Percentiles rank a stretch among this genome's conserved stretches.
These are phyloP conservation scores for Eupristina koningsbergeri DNA, from an alignment of 1,140 invertebrate species.

Conservation along the genomic window DNA sequence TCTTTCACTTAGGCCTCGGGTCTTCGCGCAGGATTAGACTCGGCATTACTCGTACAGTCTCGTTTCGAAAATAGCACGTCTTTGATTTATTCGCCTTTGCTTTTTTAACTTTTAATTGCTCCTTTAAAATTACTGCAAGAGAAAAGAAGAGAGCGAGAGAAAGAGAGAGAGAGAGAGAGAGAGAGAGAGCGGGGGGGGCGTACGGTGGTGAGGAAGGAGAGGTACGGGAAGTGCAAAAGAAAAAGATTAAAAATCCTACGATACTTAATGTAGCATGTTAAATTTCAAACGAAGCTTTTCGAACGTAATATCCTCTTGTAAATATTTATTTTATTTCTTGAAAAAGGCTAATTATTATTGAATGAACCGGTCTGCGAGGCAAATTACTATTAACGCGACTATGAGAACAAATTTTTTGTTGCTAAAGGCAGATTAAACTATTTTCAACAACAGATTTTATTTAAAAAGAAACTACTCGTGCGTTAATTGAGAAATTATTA, in stretches of 20 bases:
- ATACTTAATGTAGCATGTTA: not conserved
- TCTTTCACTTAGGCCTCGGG: constrained; percentile 30
- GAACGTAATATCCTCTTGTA: not conserved
- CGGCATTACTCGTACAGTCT: not conserved
- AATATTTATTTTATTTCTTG: constrained; percentile 14
- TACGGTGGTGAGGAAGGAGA: too few species aligned
- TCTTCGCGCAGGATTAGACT: not conserved
- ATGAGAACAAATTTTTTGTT: not conserved
- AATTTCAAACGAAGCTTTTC: not conserved
- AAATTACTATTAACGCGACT: not conserved
- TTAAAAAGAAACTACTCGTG: not conserved
- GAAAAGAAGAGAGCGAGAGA: not conserved
- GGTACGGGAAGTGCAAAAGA: not conserved
- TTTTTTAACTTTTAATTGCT: constrained; percentile 10
- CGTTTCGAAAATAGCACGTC: not conserved
- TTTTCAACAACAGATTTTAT: not conserved
- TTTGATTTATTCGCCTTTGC: not conserved
- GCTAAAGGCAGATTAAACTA: not conserved
- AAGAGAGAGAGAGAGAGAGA: not conserved
- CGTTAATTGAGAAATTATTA: too few species aligned
- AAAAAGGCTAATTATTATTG: not conserved
- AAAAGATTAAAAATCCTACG: not conserved
- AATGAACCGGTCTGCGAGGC: not conserved
- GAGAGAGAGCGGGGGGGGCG: not conserved
- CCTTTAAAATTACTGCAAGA: not conserved